Conservation (phyloP, 2,113 vertebrate species). For the Phaethon lepturus region DNA sequence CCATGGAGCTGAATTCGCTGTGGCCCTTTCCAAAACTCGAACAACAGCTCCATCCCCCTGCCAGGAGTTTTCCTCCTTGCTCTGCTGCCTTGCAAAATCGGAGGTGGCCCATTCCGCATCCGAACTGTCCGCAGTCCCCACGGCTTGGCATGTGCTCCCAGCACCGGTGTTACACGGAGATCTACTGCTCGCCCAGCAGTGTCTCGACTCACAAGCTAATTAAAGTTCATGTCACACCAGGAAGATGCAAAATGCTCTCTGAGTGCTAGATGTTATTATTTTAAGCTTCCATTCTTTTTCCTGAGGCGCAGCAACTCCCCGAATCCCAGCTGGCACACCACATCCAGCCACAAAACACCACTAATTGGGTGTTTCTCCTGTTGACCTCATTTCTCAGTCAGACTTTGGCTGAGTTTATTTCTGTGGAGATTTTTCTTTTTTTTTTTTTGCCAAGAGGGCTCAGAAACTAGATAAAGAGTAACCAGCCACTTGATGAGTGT, state of each 20-base stretch:
- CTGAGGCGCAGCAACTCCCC: conserved; percentile 35
- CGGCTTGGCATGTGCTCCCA: accelerated
- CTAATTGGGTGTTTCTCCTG: conserved; percentile 62
- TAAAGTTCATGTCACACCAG: conserved; percentile 40
- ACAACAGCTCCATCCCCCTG: not conserved
- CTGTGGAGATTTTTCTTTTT: not conserved
- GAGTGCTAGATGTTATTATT: conserved; percentile 53
- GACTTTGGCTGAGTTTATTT: not conserved
- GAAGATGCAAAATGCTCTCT: conserved; percentile 45
- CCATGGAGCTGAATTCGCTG: not conserved
- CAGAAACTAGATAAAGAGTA: not conserved
- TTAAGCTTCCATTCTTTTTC: conserved; percentile 53
- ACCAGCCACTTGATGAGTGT: not conserved
- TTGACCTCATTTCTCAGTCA: conserved; percentile 64
- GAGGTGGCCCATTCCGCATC: not conserved
- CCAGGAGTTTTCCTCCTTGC: not conserved
- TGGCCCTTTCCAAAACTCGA: not conserved
- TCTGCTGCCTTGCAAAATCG: not conserved
- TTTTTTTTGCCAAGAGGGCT: not conserved
- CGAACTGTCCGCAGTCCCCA: not conserved
- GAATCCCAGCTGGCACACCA: conserved; percentile 59
- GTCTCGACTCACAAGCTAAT: conserved; percentile 33
- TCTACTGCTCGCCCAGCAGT: not conserved
- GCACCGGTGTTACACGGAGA: accelerated
- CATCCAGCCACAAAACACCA: conserved; percentile 55